Evolutionary conservation across 2,797 vertebrate species (phyloP).

Genomic region (Kryptolebias ocellatus): DNA sequence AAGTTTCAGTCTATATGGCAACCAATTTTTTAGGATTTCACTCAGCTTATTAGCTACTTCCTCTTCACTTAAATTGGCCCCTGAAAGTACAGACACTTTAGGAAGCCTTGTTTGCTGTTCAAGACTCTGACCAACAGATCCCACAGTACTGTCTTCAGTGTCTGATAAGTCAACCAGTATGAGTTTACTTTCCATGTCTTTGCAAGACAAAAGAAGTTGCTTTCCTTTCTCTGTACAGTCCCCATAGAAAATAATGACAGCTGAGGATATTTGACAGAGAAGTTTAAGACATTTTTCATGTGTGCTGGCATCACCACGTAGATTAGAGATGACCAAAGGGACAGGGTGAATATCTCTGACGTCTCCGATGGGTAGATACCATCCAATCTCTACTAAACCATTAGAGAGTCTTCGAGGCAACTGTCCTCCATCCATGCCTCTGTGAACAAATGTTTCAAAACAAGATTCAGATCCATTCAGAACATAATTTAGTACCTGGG

Average conservation of each 20-base stretch:
- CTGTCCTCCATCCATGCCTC: slow-evolving; percentile 78
- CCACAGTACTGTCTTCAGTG: slow-evolving; percentile 41
- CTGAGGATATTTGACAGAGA: slow-evolving; percentile 81
- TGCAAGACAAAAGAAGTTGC: slow-evolving; percentile 65
- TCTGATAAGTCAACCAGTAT: slow-evolving; percentile 73
- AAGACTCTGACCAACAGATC: slow-evolving; percentile 51
- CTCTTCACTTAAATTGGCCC: slow-evolving; percentile 51
- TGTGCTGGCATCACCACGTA: slow-evolving; percentile 80
- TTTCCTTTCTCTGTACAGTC: slow-evolving; percentile 76
- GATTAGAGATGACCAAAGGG: slow-evolving; percentile 82
- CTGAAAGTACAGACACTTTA: slow-evolving; percentile 60
- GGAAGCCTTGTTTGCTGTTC: slow-evolving; percentile 57
- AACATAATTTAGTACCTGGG: slow-evolving; percentile 81
- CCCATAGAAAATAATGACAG: slow-evolving; percentile 83
- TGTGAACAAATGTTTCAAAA: slow-evolving; percentile 82
- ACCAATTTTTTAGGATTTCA: slow-evolving; percentile 54
- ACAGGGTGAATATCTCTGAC: slow-evolving; percentile 72
- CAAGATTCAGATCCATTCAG: slow-evolving; percentile 60
- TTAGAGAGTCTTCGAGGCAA: slow-evolving; percentile 66
- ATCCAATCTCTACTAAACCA: slow-evolving; percentile 85
- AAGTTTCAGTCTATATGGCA: slow-evolving; percentile 57
- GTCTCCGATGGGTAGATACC: slow-evolving; percentile 81
- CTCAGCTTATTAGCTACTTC: slow-evolving; percentile 60
- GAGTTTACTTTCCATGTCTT: slow-evolving; percentile 57
- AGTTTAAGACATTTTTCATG: slow-evolving; percentile 77